phyloP scores from a whole-genome alignment of 92 coral and sea anemone species.

The Siderastrea siderea region DNA sequence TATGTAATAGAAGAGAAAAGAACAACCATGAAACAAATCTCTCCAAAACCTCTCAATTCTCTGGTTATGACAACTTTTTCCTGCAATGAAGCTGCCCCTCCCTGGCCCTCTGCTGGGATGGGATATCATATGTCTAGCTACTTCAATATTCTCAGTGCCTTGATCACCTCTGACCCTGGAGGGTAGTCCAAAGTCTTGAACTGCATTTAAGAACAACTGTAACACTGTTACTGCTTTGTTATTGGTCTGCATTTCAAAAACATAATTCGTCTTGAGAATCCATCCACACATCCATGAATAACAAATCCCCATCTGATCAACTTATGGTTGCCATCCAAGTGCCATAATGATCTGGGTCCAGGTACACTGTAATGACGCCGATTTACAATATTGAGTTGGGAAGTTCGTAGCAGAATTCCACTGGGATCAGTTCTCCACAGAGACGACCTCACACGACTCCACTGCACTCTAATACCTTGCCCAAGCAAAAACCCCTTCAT shows the following conservation, averaged over 20 bases:
- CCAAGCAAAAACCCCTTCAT: too few relatives aligned
- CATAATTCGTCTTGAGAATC: constrained; percentile 62
- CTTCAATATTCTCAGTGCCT: constrained; percentile 69
- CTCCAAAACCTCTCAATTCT: constrained; percentile 76
- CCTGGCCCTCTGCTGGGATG: constrained; percentile 67
- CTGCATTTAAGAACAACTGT: constrained; percentile 54
- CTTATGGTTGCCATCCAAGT: neutral
- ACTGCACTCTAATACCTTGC: too few relatives aligned
- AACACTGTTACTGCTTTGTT: constrained; percentile 68
- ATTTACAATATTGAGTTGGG: constrained; percentile 45
- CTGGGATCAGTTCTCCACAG: too few relatives aligned
- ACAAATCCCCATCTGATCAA: constrained; percentile 67
- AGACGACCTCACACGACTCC: too few relatives aligned
- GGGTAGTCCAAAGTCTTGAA: constrained; percentile 58
- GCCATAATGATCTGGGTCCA: too few relatives aligned
- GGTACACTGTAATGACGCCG: neutral
- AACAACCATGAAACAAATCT: constrained; percentile 79
- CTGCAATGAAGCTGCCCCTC: constrained; percentile 73
- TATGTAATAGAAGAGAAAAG: constrained; percentile 65
- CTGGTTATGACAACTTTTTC: constrained; percentile 61
- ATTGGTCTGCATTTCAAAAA: constrained; percentile 55
- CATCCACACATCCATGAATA: constrained; percentile 64
- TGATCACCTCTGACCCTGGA: constrained; percentile 69
- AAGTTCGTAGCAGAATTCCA: too few relatives aligned
- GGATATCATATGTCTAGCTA: constrained; percentile 62